A percentile compares a stretch with the other conserved stretches of the same genome.
phyloP scores from a whole-genome alignment of 2,888 invertebrate species.

The Andrena dorsata region DNA sequence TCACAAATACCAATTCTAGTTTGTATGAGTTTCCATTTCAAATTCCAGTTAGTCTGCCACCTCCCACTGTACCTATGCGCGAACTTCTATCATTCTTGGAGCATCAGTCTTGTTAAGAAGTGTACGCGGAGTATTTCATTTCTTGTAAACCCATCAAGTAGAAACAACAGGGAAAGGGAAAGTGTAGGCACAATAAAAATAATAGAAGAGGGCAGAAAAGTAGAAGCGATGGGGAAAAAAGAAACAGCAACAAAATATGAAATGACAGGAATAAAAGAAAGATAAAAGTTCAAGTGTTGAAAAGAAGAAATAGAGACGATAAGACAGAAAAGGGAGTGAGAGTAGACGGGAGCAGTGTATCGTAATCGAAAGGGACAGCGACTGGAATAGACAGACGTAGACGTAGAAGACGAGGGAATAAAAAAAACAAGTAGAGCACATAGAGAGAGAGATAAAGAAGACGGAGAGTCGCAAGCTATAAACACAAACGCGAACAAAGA shows the following conservation, averaged over 20 bases:
- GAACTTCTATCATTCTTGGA: no score
- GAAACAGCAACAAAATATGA: background rate
- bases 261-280: background rate
- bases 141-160: no score
- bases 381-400: background rate
- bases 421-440: background rate
- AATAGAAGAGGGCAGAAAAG: background rate
- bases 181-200: background rate
- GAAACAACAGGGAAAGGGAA: background rate
- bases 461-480: background rate
- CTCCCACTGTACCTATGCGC: no score
- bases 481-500: constrained; percentile 1
- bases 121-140: no score
- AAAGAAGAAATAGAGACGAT: background rate
- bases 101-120: no score
- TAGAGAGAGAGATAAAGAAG: background rate
- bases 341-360: background rate
- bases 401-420: background rate
- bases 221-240: background rate
- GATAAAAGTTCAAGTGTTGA: background rate
- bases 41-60: no score
- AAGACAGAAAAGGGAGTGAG: background rate
- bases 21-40: no score
- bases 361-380: no score
- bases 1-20: no score